Evolutionary conservation across 1,140 invertebrate genomes (phyloP), one percentile per base, ranked within the genome.

Genomic region (Neotoxoptera formosana): DNA sequence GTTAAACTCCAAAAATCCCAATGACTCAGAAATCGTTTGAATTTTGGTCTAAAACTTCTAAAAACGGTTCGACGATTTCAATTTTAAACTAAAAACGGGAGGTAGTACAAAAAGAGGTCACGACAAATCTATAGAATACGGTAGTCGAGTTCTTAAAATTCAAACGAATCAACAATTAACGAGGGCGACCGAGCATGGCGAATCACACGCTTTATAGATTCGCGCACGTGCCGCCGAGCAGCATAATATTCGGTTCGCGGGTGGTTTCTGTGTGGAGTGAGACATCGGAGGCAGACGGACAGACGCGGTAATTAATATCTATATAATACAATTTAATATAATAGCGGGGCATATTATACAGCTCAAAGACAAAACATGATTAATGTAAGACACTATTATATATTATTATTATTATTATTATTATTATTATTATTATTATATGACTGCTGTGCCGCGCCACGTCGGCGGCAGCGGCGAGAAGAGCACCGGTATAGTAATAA

Each of bases 341-440:
- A 67, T 17, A 76, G n/a, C n/a, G 17, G 14, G 6, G n/a, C 60
- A 76, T 76, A 67, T 67, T 14, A 60, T 60, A 17, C 30, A 14
- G 60, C 14, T 76, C 60, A 76, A 76, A 76, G 60, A 76, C 60
- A 76, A 76, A 76, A 76, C 60, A n/a, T 76, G 60, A 76, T 76
- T 76, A 76, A 76, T 76, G 60, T 76, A 30, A 76, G 30, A 53
- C 7, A 23, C 51, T 53, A 53, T 23, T n/a, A n/a, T n/a, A n/a
- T n/a, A n/a, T n/a, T n/a, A n/a, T n/a, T n/a, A n/a, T n/a, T n/a
- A 21, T 20, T 20, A 53, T 53, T 21, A 41, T 41, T 41, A 41
- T 41, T 41, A 41, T 41, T 41, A 41, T 41, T 41, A 21, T 20
- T 20, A 53, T 53, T 21, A 41, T 41, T 53, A 53, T 53, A 21